phyloP scores from a whole-genome alignment of 2,797 vertebrate genomes.

The Rallus crepitans region DNA sequence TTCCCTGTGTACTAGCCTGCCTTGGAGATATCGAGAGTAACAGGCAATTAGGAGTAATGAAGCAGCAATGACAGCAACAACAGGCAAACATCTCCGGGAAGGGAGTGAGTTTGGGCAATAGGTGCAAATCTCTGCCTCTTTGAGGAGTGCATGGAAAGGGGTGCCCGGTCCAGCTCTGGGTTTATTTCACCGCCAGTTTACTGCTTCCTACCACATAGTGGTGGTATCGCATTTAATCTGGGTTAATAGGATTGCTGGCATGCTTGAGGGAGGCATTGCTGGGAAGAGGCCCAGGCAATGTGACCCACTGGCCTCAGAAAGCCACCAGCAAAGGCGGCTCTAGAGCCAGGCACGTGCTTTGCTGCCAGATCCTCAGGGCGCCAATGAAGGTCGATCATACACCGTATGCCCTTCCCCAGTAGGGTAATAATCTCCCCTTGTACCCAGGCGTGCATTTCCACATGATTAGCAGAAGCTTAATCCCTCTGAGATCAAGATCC shows the following conservation, averaged over 20 bases:
- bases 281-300: neutral
- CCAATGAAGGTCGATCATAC: neutral
- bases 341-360: neutral
- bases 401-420: neutral
- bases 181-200: neutral
- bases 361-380: neutral
- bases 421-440: neutral
- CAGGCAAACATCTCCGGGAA: neutral
- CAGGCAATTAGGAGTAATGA: conserved; percentile 4
- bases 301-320: neutral
- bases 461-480: neutral
- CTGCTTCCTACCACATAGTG: neutral
- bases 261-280: neutral
- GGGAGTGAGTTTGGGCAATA: neutral
- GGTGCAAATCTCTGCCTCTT: neutral
- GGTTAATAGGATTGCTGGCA: neutral
- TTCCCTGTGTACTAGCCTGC: neutral
- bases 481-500: neutral
- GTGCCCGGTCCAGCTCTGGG: neutral
- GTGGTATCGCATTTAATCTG: neutral
- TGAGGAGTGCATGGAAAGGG: neutral
- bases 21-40: neutral
- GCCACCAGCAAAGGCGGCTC: neutral
- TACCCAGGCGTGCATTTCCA: neutral
- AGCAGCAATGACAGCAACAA: conserved; percentile 1